Evolutionary conservation across 2,888 invertebrate species (phyloP).

Genomic region (Belgica antarctica): DNA sequence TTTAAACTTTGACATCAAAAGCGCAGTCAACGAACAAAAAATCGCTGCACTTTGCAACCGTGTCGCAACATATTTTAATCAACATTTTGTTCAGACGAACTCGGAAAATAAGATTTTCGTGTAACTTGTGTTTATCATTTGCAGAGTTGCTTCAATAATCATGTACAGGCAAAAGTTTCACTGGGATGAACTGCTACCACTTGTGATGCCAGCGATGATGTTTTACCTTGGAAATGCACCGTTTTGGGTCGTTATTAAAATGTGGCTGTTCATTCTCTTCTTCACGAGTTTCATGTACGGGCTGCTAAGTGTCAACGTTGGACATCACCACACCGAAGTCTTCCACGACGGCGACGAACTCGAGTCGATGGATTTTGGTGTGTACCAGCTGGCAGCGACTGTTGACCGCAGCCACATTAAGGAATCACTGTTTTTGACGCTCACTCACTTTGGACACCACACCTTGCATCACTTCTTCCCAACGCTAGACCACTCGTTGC

Average conservation of each 20-base stretch:
- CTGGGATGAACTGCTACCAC: slow-evolving; percentile 54
- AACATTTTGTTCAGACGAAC: no score
- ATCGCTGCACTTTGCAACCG: no score
- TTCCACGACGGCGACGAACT: slow-evolving; percentile 75
- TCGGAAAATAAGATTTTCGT: no score
- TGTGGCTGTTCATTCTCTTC: slow-evolving; percentile 60
- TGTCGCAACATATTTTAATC: no score
- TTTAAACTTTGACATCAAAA: no score
- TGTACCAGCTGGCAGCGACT: slow-evolving; percentile 71
- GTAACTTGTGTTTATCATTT: no score
- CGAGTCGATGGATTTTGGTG: slow-evolving; percentile 67
- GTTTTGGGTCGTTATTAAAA: slow-evolving; percentile 48
- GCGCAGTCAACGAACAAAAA: no score
- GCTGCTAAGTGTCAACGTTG: slow-evolving; percentile 67
- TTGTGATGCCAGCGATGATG: slow-evolving; percentile 55
- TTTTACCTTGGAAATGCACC: slow-evolving; percentile 51
- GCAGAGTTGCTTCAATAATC: no score
- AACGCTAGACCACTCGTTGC: slow-evolving; percentile 71
- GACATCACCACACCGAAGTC: slow-evolving; percentile 76
- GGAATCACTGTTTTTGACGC: slow-evolving; percentile 64
- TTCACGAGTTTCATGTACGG: slow-evolving; percentile 63
- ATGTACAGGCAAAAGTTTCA: no score
- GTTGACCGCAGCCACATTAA: slow-evolving; percentile 69
- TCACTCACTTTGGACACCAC: slow-evolving; percentile 76
- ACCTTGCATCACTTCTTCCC: slow-evolving; percentile 78